A percentile compares a stretch with the other conserved stretches of the same genome.
phyloP scores from a whole-genome alignment of 2,797 vertebrate genomes.

The Rachycentron canadum region DNA sequence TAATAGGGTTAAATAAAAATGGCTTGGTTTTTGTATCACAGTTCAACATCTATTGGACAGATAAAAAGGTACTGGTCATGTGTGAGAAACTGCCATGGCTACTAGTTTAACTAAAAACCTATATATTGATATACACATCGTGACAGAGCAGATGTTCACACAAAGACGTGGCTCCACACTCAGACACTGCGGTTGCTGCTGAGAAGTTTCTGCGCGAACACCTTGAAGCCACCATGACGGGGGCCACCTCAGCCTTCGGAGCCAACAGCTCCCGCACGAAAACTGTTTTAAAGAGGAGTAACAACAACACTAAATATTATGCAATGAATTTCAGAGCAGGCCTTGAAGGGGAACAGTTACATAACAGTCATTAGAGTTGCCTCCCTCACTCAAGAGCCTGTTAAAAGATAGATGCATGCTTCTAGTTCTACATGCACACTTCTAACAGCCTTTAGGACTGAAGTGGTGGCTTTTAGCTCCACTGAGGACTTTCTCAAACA shows the following conservation, averaged over 20 bases:
- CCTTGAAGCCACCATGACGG: background rate
- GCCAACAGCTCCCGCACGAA: slow-evolving; percentile 25
- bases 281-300: slow-evolving; percentile 36
- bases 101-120: no score
- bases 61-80: no score
- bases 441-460: slow-evolving; percentile 51
- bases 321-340: slow-evolving; percentile 55
- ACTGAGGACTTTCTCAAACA: slow-evolving; percentile 49
- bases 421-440: slow-evolving; percentile 54
- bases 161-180: background rate
- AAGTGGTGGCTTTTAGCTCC: slow-evolving; percentile 46
- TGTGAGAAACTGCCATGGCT: no score
- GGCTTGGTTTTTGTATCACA: no score
- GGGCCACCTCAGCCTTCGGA: slow-evolving; percentile 9
- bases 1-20: no score
- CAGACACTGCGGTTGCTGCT: background rate
- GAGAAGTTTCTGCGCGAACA: background rate
- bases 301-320: slow-evolving; percentile 66
- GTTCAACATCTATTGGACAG: no score
- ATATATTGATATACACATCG: background rate
- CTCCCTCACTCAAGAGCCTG: slow-evolving; percentile 58
- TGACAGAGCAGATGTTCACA: background rate
- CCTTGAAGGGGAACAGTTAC: slow-evolving; percentile 73
- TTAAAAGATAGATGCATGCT: slow-evolving; percentile 73
- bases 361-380: slow-evolving; percentile 72